Percentiles rank a stretch among this genome's conserved stretches.
phyloP scores from a whole-genome alignment of 2,797 vertebrate species.

The Eulemur mongoz region DNA sequence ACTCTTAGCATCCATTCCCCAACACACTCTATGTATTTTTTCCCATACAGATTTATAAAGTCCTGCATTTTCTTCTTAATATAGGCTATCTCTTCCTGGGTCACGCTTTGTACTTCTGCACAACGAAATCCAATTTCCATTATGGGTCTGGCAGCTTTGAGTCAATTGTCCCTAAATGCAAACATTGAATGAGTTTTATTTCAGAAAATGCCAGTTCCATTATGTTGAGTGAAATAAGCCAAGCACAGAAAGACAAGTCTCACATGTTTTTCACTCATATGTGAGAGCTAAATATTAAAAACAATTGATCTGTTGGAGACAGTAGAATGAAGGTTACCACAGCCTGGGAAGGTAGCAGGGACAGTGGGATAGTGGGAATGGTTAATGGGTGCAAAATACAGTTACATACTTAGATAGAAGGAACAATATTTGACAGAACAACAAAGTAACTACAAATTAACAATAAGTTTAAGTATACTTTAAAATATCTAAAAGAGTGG shows the following conservation, averaged over 20 bases:
- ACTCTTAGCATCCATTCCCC: not conserved
- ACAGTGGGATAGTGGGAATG: not conserved
- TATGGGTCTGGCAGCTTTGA: not conserved
- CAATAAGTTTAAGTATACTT: not conserved
- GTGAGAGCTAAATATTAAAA: not conserved
- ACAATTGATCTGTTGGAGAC: not conserved
- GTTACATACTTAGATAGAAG: not conserved
- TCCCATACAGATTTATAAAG: not conserved
- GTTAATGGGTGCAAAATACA: not conserved
- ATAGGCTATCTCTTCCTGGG: not conserved
- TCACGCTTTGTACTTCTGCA: not conserved
- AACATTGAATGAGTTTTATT: not conserved
- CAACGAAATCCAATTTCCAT: not conserved
- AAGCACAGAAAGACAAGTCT: not conserved
- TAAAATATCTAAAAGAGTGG: not conserved
- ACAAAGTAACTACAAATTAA: not conserved
- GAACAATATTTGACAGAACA: not conserved
- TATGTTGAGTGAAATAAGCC: not conserved
- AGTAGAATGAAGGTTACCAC: not conserved
- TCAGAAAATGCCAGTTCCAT: not conserved
- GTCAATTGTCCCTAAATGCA: not conserved
- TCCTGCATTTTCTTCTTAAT: not conserved
- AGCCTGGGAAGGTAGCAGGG: not conserved
- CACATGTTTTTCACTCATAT: not conserved
- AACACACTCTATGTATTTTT: not conserved